phyloP scores from a whole-genome alignment of 2,888 invertebrate genomes.

The Pseudeuparius sepicola region DNA sequence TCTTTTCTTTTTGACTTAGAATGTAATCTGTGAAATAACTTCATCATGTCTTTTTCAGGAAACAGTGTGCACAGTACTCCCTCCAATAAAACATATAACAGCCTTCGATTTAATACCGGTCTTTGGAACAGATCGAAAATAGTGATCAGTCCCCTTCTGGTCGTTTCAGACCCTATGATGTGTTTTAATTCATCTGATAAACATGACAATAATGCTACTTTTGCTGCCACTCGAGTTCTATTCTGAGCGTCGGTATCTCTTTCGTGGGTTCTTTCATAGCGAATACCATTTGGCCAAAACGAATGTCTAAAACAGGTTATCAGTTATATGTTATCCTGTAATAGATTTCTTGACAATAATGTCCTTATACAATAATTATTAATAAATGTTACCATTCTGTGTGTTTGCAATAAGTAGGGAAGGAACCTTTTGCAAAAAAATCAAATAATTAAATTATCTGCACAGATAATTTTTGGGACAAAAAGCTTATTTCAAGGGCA shows the following conservation, averaged over 20 bases:
- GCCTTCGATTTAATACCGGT: slow-evolving; percentile 71
- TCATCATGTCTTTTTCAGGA: slow-evolving; percentile 65
- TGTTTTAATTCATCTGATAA: slow-evolving; percentile 85
- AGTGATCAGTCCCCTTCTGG: slow-evolving; percentile 67
- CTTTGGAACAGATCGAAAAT: slow-evolving; percentile 85
- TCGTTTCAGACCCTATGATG: slow-evolving; percentile 82
- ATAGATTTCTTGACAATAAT: no score
- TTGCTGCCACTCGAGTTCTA: slow-evolving; percentile 75
- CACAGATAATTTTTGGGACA: no score
- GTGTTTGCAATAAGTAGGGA: no score
- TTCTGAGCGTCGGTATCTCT: slow-evolving; percentile 42
- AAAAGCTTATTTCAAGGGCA: no score
- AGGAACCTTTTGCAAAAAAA: no score
- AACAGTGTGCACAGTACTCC: slow-evolving; percentile 69
- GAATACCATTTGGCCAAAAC: slow-evolving; percentile 50
- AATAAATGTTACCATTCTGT: no score
- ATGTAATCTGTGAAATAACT: slow-evolving; percentile 64
- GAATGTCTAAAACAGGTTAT: slow-evolving; percentile 47
- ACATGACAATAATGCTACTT: slow-evolving; percentile 72
- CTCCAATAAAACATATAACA: slow-evolving; percentile 76
- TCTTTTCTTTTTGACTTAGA: slow-evolving; percentile 45
- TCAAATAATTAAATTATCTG: no score
- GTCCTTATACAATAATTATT: no score
- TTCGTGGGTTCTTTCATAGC: slow-evolving; percentile 34
- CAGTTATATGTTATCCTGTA: no score